phyloP scores from a whole-genome alignment of 2,888 invertebrate genomes.

The Hyposoter didymator region DNA sequence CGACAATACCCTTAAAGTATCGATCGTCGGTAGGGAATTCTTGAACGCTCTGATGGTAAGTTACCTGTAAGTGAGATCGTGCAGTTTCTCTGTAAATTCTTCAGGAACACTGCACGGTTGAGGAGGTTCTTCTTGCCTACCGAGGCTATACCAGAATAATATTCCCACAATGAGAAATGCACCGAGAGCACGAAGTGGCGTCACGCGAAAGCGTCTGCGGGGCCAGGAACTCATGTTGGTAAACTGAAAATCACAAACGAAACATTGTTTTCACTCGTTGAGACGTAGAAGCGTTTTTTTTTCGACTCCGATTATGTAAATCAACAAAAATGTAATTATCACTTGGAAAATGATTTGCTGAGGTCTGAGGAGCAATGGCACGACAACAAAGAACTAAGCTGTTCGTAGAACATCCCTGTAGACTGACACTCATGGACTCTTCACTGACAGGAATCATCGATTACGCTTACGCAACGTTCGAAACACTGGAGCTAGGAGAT shows the following conservation, averaged over 20 bases:
- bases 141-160: slow-evolving; percentile 79
- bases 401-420: slow-evolving; percentile 14
- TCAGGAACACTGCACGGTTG: slow-evolving; percentile 80
- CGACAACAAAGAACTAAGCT: background rate
- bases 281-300: background rate
- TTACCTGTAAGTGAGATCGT: slow-evolving; percentile 78
- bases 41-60: slow-evolving; percentile 33
- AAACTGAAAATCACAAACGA: slow-evolving; percentile 69
- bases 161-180: slow-evolving; percentile 77
- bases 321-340: background rate
- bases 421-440: slow-evolving; percentile 9
- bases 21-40: background rate
- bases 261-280: slow-evolving; percentile 37
- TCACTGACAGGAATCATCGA: slow-evolving; percentile 56
- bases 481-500: slow-evolving; percentile 18
- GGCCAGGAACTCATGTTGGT: slow-evolving; percentile 79
- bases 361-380: background rate
- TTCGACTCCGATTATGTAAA: background rate
- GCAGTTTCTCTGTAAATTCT: slow-evolving; percentile 79
- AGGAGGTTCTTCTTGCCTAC: slow-evolving; percentile 76
- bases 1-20: slow-evolving; percentile 2
- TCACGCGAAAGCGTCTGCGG: slow-evolving; percentile 79
- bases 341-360: background rate
- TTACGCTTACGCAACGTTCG: slow-evolving; percentile 53
- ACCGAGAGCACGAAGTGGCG: slow-evolving; percentile 77